These are phyloP conservation scores for Heliconius eleuchia DNA, from an alignment of 1,140 invertebrate genomes.

Conservation along the genomic window DNA sequence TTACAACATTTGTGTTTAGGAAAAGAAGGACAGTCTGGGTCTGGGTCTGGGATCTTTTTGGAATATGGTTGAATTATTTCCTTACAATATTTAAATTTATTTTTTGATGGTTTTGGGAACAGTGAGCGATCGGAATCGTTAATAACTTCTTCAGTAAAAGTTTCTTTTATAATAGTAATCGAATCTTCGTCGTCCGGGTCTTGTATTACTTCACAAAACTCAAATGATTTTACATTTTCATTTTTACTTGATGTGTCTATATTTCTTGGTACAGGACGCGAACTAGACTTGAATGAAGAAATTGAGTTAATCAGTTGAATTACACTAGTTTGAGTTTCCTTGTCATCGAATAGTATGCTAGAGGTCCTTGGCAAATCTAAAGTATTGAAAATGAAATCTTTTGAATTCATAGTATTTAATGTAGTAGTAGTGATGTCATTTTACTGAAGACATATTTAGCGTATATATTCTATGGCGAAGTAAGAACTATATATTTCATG, in stretches of 20 bases:
- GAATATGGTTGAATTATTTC: slow-evolving; percentile 51
- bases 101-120: slow-evolving; percentile 31
- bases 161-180: slow-evolving; percentile 45
- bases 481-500: neutral
- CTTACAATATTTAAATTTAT: slow-evolving; percentile 50
- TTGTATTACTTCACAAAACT: slow-evolving; percentile 44
- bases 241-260: slow-evolving; percentile 29
- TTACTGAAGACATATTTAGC: slow-evolving; percentile 17
- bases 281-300: slow-evolving; percentile 24
- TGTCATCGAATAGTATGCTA: slow-evolving; percentile 38
- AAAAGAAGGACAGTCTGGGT: slow-evolving; percentile 31
- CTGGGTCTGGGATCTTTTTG: neutral
- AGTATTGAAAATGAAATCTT: slow-evolving; percentile 36
- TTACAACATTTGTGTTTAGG: slow-evolving; percentile 10
- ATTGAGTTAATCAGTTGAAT: slow-evolving; percentile 28
- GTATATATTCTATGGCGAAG: neutral
- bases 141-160: slow-evolving; percentile 46
- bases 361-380: slow-evolving; percentile 25
- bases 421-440: neutral
- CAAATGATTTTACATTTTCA: slow-evolving; percentile 44
- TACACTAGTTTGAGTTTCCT: slow-evolving; percentile 53
- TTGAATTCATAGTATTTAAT: slow-evolving; percentile 50
- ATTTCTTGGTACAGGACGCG: slow-evolving; percentile 35
- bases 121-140: slow-evolving; percentile 23
- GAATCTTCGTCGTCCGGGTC: slow-evolving; percentile 43